These are phyloP conservation scores for Galleria mellonella DNA, from an alignment of 1,140 invertebrate genomes.

Conservation along the genomic window DNA sequence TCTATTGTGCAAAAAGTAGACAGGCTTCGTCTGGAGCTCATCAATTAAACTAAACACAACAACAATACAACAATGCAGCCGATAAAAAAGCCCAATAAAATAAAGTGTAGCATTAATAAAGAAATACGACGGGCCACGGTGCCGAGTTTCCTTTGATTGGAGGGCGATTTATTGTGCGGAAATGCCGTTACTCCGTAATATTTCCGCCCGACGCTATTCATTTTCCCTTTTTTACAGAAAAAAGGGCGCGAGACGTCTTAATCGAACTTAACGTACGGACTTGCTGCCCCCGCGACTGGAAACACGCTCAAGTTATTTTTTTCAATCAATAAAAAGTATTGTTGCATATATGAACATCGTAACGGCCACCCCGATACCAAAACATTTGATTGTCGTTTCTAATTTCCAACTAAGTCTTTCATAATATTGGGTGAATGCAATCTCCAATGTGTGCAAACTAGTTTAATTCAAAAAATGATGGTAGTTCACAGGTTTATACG, in stretches of 20 bases:
- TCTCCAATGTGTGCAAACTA: no score
- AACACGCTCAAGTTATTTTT: slow-evolving; percentile 10
- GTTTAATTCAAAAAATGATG: no score
- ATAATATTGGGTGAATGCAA: no score
- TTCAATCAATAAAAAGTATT: no score
- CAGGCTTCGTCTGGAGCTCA: background rate
- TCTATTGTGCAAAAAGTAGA: no score
- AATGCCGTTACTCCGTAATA: slow-evolving; percentile 70
- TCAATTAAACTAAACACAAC: slow-evolving; percentile 33
- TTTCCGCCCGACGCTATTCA: slow-evolving; percentile 65
- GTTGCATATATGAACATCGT: no score
- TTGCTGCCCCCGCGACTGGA: slow-evolving; percentile 12
- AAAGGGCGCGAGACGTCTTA: slow-evolving; percentile 71
- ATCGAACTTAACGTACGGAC: slow-evolving; percentile 39
- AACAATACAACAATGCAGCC: slow-evolving; percentile 49
- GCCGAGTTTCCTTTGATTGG: slow-evolving; percentile 65
- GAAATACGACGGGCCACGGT: slow-evolving; percentile 44
- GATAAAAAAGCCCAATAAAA: slow-evolving; percentile 70
- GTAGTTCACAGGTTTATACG: no score
- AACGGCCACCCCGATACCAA: no score
- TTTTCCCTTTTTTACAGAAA: slow-evolving; percentile 70
- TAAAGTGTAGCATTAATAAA: slow-evolving; percentile 69
- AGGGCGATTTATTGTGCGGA: slow-evolving; percentile 71
- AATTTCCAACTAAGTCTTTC: no score
- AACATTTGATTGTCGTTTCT: no score